These are phyloP conservation scores for Andricus grossulariae DNA, from an alignment of 1,140 invertebrate species.

Conservation along the genomic window DNA sequence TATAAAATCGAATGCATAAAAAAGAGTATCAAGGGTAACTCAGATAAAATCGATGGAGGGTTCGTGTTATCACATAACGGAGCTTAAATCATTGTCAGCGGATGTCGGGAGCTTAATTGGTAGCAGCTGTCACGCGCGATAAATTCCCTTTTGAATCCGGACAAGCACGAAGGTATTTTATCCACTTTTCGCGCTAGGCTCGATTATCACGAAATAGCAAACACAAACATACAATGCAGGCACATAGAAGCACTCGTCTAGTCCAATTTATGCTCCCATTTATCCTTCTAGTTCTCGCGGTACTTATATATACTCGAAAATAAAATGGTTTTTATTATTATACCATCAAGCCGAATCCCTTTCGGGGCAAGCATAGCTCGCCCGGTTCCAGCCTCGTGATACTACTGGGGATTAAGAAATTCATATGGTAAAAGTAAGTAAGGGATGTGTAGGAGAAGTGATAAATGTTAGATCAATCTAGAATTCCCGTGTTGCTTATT, in stretches of 20 bases:
- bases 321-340: neutral
- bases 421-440: no score
- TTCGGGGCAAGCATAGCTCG: no score
- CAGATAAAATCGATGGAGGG: neutral
- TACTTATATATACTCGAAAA: neutral
- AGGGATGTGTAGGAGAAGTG: no score
- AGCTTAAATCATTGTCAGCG: constrained; percentile 35
- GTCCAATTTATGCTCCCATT: neutral
- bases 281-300: neutral
- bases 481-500: no score
- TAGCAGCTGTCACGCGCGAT: constrained; percentile 34
- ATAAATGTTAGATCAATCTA: no score
- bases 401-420: no score
- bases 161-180: neutral
- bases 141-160: constrained; percentile 30
- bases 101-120: constrained; percentile 40
- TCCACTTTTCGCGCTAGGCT: neutral
- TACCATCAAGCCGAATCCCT: no score
- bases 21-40: neutral
- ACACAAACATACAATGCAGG: constrained; percentile 17
- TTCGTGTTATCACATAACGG: constrained; percentile 32
- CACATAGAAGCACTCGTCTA: neutral
- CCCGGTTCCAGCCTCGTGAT: no score
- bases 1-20: neutral
- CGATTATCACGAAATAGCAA: constrained; percentile 3